Evolutionary conservation across 2,113 vertebrate species (phyloP), one percentile per base, ranked within the genome.

Genomic region (Poeciliopsis prolifica): DNA sequence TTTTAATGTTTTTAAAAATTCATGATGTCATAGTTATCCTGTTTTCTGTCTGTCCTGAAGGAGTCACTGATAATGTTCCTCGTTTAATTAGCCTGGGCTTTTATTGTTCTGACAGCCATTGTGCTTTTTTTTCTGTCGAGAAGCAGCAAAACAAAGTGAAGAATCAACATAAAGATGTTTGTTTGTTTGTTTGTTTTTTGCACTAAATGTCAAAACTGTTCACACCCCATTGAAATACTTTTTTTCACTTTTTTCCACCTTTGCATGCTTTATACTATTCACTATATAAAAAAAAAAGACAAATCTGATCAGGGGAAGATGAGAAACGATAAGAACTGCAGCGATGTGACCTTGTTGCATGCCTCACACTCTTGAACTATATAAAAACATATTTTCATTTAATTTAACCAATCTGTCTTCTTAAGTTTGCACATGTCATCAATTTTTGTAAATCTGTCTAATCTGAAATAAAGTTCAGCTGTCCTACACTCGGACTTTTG

Each of bases 1-100:
- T 24, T 5, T 54, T 1, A 28, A 28, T 28, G 28, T 54, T 54
- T 54, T 8, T n/a, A 58, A 48, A 17, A 19, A 17, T 48, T 48
- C 44, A 15, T 13, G 40, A 42, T 42, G 40, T 42, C 19, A 58
- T 10, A n/a, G 51, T 11, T 10, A 24, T 58, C 51, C 51, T 24
- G 22, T 58, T 58, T 58, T n/a, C 22, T 24, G 22, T 3, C 24
- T 2, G 22, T 24, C 51, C 51, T 54, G 51, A 19, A 54, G 17
- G 51, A 58, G 1, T n/a, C 51, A 58, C 51, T 54, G 22, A 54
- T 54, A 54, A 24, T 22, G n/a, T 54, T 54, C 51, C 28, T 70
- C 11, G 28, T 79, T 61, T 42, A 71, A 77, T 72, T 75, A 42
- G 30, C 33, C 26, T 48, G 74, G 54, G 14, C 30, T 75, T 70